These are phyloP conservation scores for Belonocnema kinseyi DNA, from an alignment of 1,140 invertebrate genomes.

Conservation along the genomic window DNA sequence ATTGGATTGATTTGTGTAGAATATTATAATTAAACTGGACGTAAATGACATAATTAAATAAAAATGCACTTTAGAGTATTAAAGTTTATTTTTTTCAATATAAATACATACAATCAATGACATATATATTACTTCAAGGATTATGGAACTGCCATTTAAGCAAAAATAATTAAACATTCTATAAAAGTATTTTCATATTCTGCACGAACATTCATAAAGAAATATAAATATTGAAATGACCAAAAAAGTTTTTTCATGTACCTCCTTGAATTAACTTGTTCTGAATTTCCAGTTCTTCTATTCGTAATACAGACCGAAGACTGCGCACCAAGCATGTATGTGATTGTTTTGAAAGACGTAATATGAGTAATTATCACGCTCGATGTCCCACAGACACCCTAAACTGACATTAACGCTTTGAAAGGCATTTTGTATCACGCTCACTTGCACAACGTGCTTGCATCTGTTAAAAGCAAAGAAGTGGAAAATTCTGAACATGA, in stretches of 20 bases:
- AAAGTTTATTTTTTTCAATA: too few relatives aligned
- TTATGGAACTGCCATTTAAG: too few relatives aligned
- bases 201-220: too few relatives aligned
- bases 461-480: conserved; percentile 42
- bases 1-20: too few relatives aligned
- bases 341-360: conserved; percentile 55
- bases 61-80: too few relatives aligned
- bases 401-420: conserved; percentile 51
- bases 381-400: conserved; percentile 56
- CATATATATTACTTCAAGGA: too few relatives aligned
- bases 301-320: conserved; percentile 54
- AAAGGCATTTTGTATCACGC: conserved; percentile 52
- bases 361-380: conserved; percentile 63
- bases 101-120: too few relatives aligned
- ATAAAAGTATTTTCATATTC: too few relatives aligned
- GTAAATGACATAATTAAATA: too few relatives aligned
- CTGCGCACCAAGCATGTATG: conserved; percentile 53
- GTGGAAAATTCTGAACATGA: background rate
- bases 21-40: too few relatives aligned
- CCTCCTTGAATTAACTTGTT: background rate
- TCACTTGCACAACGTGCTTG: conserved; percentile 54
- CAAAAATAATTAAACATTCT: too few relatives aligned
- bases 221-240: background rate
- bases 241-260: background rate
- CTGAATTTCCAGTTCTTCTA: conserved; percentile 19